Evolutionary conservation across 1,140 invertebrate species (phyloP).

Genomic region (Bradynema listronoti): DNA sequence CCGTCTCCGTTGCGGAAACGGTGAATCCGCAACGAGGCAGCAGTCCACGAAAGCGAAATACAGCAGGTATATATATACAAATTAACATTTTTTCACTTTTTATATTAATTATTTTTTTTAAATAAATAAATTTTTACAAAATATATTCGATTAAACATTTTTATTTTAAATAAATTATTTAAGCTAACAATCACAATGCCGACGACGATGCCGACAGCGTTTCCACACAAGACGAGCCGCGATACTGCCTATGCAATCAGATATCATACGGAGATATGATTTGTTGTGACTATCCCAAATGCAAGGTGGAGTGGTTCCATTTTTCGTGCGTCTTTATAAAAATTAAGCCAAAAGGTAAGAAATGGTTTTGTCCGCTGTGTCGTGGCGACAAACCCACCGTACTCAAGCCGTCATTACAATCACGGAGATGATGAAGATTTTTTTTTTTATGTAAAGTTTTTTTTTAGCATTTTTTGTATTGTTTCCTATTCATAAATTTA

Average conservation of each 20-base stretch:
- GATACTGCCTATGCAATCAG: conserved; percentile 95
- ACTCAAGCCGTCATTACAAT: not conserved
- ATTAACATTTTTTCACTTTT: too few species aligned
- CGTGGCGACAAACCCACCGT: conserved; percentile 8
- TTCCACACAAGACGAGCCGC: conserved; percentile 71
- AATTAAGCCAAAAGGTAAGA: conserved; percentile 13
- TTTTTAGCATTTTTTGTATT: too few species aligned
- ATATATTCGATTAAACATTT: too few species aligned
- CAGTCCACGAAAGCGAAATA: conserved; percentile 15
- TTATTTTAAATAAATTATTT: too few species aligned
- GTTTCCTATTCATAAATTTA: too few species aligned
- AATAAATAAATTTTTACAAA: too few species aligned
- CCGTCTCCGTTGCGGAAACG: conserved; percentile 6
- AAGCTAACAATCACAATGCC: not conserved
- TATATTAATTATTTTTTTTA: too few species aligned
- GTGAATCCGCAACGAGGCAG: conserved; percentile 7
- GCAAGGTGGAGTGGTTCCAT: conserved; percentile 98
- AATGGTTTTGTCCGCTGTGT: conserved; percentile 14
- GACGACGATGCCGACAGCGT: not conserved
- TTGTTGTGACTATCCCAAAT: conserved; percentile 81
- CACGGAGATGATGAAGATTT: too few species aligned
- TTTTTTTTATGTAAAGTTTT: too few species aligned
- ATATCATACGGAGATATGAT: conserved; percentile 99
- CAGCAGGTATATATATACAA: too few species aligned
- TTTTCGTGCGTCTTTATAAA: conserved; percentile 63